phyloP scores from a whole-genome alignment of 2,888 invertebrate genomes.

The Nephrotoma appendiculata region DNA sequence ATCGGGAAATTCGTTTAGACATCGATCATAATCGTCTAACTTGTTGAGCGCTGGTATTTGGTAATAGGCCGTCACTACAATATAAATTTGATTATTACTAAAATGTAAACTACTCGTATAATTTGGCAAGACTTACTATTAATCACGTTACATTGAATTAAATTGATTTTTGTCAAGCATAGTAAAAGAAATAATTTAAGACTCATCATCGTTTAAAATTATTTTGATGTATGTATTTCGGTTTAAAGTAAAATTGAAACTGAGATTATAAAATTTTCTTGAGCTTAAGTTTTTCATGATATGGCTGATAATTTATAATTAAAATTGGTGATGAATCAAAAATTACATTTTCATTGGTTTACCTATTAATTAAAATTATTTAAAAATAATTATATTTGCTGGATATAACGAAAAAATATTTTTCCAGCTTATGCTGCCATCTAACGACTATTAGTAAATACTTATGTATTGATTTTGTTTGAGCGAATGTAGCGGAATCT shows the following conservation, averaged over 20 bases:
- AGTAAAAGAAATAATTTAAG: not conserved
- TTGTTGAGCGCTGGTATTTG: constrained; percentile 27
- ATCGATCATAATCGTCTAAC: constrained; percentile 28
- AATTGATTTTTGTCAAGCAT: not conserved
- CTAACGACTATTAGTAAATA: not conserved
- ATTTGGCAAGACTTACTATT: not conserved
- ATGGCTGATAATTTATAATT: not conserved
- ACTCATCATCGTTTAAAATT: not conserved
- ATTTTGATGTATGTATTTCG: not conserved
- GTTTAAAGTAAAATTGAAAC: not conserved
- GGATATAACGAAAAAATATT: not conserved
- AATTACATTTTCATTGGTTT: not conserved
- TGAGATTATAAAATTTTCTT: not conserved
- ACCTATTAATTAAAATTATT: not conserved
- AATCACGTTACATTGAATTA: not conserved
- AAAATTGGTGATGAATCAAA: not conserved
- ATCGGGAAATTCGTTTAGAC: constrained; percentile 19
- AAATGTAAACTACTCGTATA: not conserved
- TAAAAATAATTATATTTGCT: not conserved
- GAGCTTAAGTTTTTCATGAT: not conserved
- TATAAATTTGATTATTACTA: not conserved
- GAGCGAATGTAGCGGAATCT: not conserved
- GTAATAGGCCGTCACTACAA: constrained; percentile 20
- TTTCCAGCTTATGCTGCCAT: not conserved
- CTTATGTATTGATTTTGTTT: too few relatives aligned